phyloP scores from a whole-genome alignment of 2,888 invertebrate genomes.

The Electrophaes corylata region DNA sequence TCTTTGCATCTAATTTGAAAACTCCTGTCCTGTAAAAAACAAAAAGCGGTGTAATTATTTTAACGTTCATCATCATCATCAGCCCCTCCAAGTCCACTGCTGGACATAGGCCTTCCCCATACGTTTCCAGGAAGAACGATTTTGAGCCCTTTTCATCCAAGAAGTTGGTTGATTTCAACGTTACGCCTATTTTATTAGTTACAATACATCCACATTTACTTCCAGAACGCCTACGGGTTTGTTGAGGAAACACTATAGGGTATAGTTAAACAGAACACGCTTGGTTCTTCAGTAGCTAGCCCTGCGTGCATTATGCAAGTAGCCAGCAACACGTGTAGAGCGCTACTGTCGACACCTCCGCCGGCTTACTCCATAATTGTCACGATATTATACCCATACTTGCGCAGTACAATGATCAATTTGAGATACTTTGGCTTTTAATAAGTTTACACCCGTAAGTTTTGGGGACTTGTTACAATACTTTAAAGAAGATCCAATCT shows the following conservation, averaged over 20 bases:
- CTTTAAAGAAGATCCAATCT: not conserved
- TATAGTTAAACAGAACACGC: not conserved
- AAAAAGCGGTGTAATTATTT: too few species aligned
- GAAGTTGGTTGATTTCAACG: too few species aligned
- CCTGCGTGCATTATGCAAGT: constrained; percentile 77
- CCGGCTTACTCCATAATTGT: constrained; percentile 75
- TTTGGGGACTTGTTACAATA: constrained; percentile 1
- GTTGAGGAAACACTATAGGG: not conserved
- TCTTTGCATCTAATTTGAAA: too few species aligned
- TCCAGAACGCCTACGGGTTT: too few species aligned
- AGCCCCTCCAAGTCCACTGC: too few species aligned
- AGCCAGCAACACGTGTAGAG: constrained; percentile 74
- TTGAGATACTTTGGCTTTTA: constrained; percentile 28
- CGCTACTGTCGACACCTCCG: constrained; percentile 67
- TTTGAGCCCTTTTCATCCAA: too few species aligned
- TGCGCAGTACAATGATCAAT: constrained; percentile 54
- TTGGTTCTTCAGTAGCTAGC: constrained; percentile 46
- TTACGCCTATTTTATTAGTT: too few species aligned
- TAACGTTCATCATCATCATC: too few species aligned
- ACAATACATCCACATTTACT: too few species aligned
- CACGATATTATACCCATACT: constrained; percentile 61
- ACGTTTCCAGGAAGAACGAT: too few species aligned
- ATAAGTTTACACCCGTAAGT: constrained; percentile 15
- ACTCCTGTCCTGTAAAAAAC: too few species aligned
- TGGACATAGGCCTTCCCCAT: too few species aligned